A percentile compares a stretch with the other conserved stretches of the same genome.
These are phyloP conservation scores for Chesias legatella DNA, from an alignment of 2,888 invertebrate species.

Conservation along the genomic window DNA sequence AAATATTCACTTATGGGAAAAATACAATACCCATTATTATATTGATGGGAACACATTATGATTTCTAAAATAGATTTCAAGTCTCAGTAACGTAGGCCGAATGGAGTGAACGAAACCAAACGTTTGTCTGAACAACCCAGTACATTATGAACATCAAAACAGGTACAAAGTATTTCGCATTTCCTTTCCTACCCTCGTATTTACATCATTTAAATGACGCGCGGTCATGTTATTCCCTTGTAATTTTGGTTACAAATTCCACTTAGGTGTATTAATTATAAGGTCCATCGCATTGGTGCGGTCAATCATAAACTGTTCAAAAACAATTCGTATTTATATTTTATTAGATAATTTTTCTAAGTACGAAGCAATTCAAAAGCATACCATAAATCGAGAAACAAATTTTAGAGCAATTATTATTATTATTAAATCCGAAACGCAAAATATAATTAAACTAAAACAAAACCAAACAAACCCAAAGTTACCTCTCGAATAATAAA, in stretches of 20 bases:
- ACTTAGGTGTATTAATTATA: slow-evolving; percentile 25
- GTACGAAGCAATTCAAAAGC: slow-evolving; percentile 65
- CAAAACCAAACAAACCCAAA: slow-evolving; percentile 39
- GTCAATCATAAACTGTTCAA: slow-evolving; percentile 36
- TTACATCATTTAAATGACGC: slow-evolving; percentile 55
- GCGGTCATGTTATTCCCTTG: slow-evolving; percentile 33
- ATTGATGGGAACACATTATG: too few species aligned
- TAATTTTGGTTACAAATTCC: slow-evolving; percentile 43
- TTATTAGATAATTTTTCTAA: slow-evolving; percentile 46
- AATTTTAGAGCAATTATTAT: slow-evolving; percentile 35
- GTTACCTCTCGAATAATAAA: slow-evolving; percentile 35
- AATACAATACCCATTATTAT: too few species aligned
- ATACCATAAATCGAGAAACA: slow-evolving; percentile 36
- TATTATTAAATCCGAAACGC: slow-evolving; percentile 44
- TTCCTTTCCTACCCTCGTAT: slow-evolving; percentile 53
- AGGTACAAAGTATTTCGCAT: slow-evolving; percentile 70
- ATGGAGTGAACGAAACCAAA: not conserved
- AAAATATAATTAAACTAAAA: slow-evolving; percentile 34
- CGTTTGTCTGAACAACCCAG: slow-evolving; percentile 4
- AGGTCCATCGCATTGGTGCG: slow-evolving; percentile 41
- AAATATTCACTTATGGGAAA: too few species aligned
- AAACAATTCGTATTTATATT: slow-evolving; percentile 28
- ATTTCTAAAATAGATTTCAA: too few species aligned
- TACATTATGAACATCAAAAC: slow-evolving; percentile 53
- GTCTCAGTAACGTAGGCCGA: slow-evolving; percentile 7